Percentiles rank a stretch among this genome's conserved stretches.
Conservation (phyloP, 2,113 vertebrate genomes). For the Cololabis saira region DNA sequence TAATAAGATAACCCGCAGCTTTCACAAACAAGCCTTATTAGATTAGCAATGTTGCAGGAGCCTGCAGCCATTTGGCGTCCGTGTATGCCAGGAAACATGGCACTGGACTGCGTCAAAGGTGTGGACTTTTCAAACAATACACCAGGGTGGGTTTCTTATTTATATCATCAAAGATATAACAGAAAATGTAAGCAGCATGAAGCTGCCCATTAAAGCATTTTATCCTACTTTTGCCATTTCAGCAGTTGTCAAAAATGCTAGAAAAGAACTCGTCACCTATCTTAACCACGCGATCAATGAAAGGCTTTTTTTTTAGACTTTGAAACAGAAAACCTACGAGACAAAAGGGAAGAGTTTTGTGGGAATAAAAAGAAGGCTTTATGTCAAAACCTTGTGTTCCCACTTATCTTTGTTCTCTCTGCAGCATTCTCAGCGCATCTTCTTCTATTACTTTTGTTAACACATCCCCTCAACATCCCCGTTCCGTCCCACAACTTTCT, state of each 20-base stretch:
- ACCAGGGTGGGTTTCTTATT: slow-evolving; percentile 3
- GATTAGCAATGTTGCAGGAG: slow-evolving; percentile 22
- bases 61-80: slow-evolving; percentile 22
- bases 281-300: slow-evolving; percentile 13
- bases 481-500: slow-evolving; percentile 32
- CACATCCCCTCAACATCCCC: slow-evolving; percentile 1
- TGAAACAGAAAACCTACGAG: slow-evolving; percentile 40
- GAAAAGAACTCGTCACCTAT: slow-evolving; percentile 4
- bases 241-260: slow-evolving; percentile 22
- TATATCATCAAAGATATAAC: background rate
- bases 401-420: slow-evolving; percentile 26
- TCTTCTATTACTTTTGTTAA: slow-evolving; percentile 18
- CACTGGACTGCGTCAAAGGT: slow-evolving; percentile 7
- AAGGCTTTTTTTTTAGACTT: slow-evolving; percentile 24
- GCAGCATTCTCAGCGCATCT: slow-evolving; percentile 35
- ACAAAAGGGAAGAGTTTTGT: slow-evolving; percentile 29
- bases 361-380: slow-evolving; percentile 37
- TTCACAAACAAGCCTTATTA: slow-evolving; percentile 30
- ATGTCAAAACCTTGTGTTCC: slow-evolving; percentile 34
- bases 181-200: background rate
- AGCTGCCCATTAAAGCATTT: slow-evolving; percentile 1
- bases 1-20: slow-evolving; percentile 40
- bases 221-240: background rate
- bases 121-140: slow-evolving; percentile 21
- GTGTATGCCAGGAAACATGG: slow-evolving; percentile 28